Evolutionary conservation across 92 coral and sea anemone genomes (phyloP).

Genomic region (Porites rus): DNA sequence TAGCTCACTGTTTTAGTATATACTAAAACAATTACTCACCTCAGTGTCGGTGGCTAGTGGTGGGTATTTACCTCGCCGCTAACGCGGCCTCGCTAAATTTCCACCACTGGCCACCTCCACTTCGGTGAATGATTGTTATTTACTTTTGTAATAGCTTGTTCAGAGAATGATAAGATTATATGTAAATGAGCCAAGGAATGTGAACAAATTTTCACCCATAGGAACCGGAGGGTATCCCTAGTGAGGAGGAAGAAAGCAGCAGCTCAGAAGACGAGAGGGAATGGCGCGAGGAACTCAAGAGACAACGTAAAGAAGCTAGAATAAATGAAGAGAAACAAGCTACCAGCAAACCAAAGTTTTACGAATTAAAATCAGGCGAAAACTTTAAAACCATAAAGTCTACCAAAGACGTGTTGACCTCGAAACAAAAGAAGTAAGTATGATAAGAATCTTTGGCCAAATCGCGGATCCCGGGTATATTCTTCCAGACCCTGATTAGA

Average conservation of each 20-base stretch:
- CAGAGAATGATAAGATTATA: too few species aligned
- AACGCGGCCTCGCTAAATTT: too few species aligned
- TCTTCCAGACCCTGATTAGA: too few species aligned
- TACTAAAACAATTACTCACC: too few species aligned
- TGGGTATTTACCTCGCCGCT: too few species aligned
- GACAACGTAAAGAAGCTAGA: conserved; percentile 62
- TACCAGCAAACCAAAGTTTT: conserved; percentile 82
- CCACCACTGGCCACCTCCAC: too few species aligned
- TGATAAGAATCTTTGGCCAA: not conserved
- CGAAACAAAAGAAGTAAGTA: conserved; percentile 58
- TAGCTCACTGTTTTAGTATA: too few species aligned
- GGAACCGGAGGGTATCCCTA: conserved; percentile 87
- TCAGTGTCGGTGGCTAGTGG: too few species aligned
- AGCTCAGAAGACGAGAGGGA: conserved; percentile 95
- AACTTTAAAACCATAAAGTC: conserved; percentile 55
- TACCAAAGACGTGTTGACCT: conserved; percentile 22
- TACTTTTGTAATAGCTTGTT: too few species aligned
- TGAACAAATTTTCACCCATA: not conserved
- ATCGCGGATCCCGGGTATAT: not conserved
- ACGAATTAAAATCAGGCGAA: conserved; percentile 85
- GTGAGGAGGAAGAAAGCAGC: conserved; percentile 82
- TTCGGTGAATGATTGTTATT: too few species aligned
- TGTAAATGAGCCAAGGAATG: not conserved
- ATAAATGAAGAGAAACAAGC: conserved; percentile 32
- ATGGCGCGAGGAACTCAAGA: conserved; percentile 76